A percentile compares a stretch with the other conserved stretches of the same genome.
These are phyloP conservation scores for Pitangus sulphuratus DNA, from an alignment of 2,797 vertebrate genomes.

Conservation along the genomic window DNA sequence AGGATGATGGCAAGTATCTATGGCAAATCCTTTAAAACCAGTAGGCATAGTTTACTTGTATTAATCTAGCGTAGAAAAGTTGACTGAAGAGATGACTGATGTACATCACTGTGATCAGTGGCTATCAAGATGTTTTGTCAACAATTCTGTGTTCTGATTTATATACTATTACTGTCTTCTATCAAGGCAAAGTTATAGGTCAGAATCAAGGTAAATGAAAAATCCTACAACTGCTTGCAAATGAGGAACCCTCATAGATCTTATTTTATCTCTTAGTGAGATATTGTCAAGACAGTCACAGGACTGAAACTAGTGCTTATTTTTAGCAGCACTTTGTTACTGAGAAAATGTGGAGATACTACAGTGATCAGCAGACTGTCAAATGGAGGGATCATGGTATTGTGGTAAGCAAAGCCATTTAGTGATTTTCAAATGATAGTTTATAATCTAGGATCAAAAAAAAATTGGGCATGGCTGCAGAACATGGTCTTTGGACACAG, in stretches of 20 bases:
- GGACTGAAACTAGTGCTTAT: background rate
- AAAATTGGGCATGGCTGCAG: rapidly evolving
- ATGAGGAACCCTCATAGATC: background rate
- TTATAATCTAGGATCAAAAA: background rate
- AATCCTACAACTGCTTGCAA: background rate
- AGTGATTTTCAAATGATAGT: background rate
- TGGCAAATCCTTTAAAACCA: background rate
- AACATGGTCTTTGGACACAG: background rate
- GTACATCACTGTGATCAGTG: background rate
- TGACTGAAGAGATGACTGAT: background rate
- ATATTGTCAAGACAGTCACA: background rate
- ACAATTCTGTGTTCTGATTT: background rate
- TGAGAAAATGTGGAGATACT: background rate
- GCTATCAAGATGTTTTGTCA: background rate
- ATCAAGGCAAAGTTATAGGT: background rate
- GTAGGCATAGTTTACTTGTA: background rate
- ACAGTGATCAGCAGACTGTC: background rate
- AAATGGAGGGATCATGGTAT: background rate
- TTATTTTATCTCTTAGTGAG: background rate
- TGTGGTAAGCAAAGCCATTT: background rate
- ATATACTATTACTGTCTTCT: background rate
- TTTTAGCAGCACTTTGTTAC: background rate
- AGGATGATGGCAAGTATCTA: background rate
- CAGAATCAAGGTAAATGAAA: background rate
- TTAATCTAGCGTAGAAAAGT: background rate